phyloP scores from a whole-genome alignment of 2,888 invertebrate genomes.

The Caenorhabditis uteleia region DNA sequence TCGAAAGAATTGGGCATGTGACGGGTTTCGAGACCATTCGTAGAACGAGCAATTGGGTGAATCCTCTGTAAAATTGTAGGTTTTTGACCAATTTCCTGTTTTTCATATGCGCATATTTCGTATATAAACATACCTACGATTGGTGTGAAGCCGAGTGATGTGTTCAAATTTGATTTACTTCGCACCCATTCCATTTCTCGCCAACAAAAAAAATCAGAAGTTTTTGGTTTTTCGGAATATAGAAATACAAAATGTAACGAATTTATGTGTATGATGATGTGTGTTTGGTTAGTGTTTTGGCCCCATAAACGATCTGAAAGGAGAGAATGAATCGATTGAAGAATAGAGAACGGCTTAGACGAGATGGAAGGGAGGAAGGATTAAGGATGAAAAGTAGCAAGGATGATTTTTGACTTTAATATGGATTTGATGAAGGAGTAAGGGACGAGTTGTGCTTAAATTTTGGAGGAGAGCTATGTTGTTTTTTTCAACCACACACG shows the following conservation, averaged over 20 bases:
- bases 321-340: too few relatives aligned
- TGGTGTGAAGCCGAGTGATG: constrained; percentile 18
- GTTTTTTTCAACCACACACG: too few relatives aligned
- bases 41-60: constrained; percentile 57
- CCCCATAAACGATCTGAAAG: too few relatives aligned
- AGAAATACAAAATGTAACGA: too few relatives aligned
- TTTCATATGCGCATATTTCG: not conserved
- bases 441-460: too few relatives aligned
- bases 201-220: not conserved
- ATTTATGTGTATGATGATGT: not conserved
- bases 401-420: too few relatives aligned
- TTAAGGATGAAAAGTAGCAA: too few relatives aligned
- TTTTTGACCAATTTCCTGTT: not conserved
- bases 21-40: constrained; percentile 66
- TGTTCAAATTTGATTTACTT: constrained; percentile 2
- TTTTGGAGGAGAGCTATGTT: too few relatives aligned
- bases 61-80: constrained; percentile 16
- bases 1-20: constrained; percentile 65
- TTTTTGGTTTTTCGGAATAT: too few relatives aligned
- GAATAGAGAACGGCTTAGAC: too few relatives aligned
- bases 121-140: constrained; percentile 6
- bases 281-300: not conserved
- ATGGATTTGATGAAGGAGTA: too few relatives aligned
- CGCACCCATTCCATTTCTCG: constrained; percentile 24
- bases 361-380: too few relatives aligned